Evolutionary conservation across 2,113 vertebrate genomes (phyloP).

Genomic region (Diadophis punctatus): DNA sequence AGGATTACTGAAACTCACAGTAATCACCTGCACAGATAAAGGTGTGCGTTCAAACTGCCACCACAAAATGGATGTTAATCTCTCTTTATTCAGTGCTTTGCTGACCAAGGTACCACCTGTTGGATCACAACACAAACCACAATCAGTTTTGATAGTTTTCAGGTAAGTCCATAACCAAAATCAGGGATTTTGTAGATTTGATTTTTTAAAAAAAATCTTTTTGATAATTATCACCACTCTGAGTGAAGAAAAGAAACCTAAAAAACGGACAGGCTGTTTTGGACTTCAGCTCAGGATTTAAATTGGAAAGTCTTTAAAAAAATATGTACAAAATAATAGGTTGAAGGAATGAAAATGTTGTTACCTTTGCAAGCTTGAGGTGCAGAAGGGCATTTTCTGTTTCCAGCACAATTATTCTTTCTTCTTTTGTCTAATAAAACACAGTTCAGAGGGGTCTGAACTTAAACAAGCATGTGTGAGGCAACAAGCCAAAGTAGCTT

Average conservation of each 20-base stretch:
- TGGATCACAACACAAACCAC: neutral
- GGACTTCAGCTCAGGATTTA: neutral
- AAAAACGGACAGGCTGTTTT: neutral
- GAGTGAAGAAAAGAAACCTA: neutral
- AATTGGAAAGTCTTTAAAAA: neutral
- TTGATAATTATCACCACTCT: neutral
- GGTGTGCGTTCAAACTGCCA: neutral
- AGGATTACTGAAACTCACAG: neutral
- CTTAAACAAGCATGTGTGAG: neutral
- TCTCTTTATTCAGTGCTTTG: neutral
- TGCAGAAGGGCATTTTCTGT: conserved; percentile 82
- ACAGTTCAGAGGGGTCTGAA: conserved; percentile 8
- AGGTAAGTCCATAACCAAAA: neutral
- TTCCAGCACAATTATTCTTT: conserved; percentile 79
- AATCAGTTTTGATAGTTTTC: neutral
- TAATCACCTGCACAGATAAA: neutral
- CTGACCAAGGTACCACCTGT: neutral
- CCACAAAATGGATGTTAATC: neutral
- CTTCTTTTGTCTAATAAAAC: conserved; percentile 76
- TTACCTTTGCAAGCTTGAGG: conserved; percentile 78
- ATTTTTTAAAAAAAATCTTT: neutral
- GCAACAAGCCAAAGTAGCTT: neutral
- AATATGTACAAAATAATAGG: neutral
- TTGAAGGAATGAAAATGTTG: neutral
- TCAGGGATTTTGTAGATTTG: neutral